These are phyloP conservation scores for Chironomus tepperi DNA, from an alignment of 1,140 invertebrate genomes.

Conservation along the genomic window DNA sequence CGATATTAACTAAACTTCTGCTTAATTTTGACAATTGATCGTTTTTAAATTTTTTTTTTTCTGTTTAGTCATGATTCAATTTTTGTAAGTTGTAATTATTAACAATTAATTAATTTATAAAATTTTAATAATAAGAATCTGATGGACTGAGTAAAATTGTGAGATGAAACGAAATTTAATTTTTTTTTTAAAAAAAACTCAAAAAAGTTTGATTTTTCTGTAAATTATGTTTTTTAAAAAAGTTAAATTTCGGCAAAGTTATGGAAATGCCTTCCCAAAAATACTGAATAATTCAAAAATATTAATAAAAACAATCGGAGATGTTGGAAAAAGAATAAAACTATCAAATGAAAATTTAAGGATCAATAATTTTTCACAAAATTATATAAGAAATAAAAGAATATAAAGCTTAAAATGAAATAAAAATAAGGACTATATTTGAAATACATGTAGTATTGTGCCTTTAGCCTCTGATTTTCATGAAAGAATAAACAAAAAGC, in stretches of 20 bases:
- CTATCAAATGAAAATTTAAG: neutral
- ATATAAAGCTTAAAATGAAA: neutral
- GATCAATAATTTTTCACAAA: neutral
- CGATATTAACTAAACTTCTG: too few species aligned
- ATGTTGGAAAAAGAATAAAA: neutral
- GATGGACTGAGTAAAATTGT: constrained; percentile 17
- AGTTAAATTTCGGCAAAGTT: neutral
- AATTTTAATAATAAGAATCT: neutral
- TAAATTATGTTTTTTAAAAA: too few species aligned
- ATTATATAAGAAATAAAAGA: neutral
- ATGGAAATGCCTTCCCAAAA: neutral
- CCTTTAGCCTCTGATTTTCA: constrained; percentile 20
- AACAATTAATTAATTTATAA: neutral
- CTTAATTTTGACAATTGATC: too few species aligned
- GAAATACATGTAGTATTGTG: neutral
- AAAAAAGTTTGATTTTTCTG: too few species aligned
- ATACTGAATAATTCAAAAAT: neutral
- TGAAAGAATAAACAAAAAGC: constrained; percentile 11
- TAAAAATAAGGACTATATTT: constrained; percentile 25
- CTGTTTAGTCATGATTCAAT: constrained; percentile 1
- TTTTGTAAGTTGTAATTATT: neutral
- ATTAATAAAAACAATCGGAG: neutral
- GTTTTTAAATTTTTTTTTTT: neutral
- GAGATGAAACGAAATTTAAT: neutral
- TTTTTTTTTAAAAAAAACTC: too few species aligned